Percentiles rank a stretch among this genome's conserved stretches.
Evolutionary conservation across 1,140 invertebrate genomes (phyloP).

Genomic region (Harpegnathos saltator): DNA sequence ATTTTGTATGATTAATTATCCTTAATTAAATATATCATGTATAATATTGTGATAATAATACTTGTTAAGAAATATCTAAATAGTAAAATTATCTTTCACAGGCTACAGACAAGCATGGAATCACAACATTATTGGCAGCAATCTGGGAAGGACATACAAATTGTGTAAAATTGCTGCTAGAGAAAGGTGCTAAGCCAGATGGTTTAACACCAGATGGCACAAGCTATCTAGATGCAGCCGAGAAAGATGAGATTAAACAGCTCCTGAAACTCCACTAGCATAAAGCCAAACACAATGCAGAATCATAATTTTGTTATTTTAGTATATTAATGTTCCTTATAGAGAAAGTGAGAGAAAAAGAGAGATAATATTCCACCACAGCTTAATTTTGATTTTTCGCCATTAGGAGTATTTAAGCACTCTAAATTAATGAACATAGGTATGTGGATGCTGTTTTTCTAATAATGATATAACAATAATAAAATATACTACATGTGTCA

Average conservation of each 20-base stretch:
- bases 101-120: constrained; percentile 97
- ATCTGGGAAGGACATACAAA: constrained; percentile 98
- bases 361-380: constrained; percentile 76
- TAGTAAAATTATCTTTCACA: constrained; percentile 79
- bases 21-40: no score
- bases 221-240: constrained; percentile 94
- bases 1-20: no score
- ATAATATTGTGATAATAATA: no score
- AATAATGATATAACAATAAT: constrained; percentile 59
- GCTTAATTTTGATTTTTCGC: constrained; percentile 82
- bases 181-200: constrained; percentile 94
- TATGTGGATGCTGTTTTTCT: constrained; percentile 67
- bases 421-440: constrained; percentile 69
- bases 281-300: constrained; percentile 78
- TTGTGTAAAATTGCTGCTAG: constrained; percentile 94
- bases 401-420: constrained; percentile 72
- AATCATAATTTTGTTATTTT: constrained; percentile 83
- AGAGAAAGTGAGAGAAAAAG: constrained; percentile 43
- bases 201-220: constrained; percentile 95
- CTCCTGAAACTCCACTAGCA: constrained; percentile 86
- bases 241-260: constrained; percentile 96
- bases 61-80: neutral
- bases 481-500: constrained; percentile 69
- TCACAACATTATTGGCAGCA: constrained; percentile 95
- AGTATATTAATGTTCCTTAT: constrained; percentile 84